Conservation (phyloP, 2,888 invertebrate genomes). For the Diplolepis rosae region DNA sequence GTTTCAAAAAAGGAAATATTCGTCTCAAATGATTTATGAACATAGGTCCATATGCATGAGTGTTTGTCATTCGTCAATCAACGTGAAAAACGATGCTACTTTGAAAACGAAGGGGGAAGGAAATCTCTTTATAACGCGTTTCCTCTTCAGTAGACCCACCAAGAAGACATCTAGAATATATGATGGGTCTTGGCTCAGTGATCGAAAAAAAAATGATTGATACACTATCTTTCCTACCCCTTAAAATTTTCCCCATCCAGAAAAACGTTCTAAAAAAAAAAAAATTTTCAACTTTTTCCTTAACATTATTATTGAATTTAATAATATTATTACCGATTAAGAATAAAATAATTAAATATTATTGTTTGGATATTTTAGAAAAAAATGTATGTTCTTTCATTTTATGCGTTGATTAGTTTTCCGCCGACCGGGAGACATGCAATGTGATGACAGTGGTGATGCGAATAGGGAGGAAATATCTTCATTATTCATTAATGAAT, state of each 20-base stretch:
- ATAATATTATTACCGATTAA: not conserved
- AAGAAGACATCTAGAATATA: conserved; percentile 6
- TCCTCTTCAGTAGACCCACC: not conserved
- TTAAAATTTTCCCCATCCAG: not conserved
- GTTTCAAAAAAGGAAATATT: too few species aligned
- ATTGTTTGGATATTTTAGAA: not conserved
- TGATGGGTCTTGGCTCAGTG: not conserved
- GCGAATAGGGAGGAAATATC: conserved; percentile 38
- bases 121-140: conserved; percentile 13
- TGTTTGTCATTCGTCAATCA: not conserved
- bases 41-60: not conserved
- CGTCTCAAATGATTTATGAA: not conserved
- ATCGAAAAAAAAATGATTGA: not conserved
- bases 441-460: conserved; percentile 7
- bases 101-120: conserved; percentile 30
- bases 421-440: conserved; percentile 15
- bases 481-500: conserved; percentile 38
- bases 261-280: not conserved
- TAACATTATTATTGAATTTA: too few species aligned
- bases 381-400: too few species aligned
- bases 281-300: not conserved
- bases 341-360: not conserved
- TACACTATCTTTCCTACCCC: not conserved
- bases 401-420: conserved; percentile 33
- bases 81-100: conserved; percentile 35